Evolutionary conservation across 2,888 invertebrate genomes (phyloP).

Genomic region (Tenthredo scrophulariae): DNA sequence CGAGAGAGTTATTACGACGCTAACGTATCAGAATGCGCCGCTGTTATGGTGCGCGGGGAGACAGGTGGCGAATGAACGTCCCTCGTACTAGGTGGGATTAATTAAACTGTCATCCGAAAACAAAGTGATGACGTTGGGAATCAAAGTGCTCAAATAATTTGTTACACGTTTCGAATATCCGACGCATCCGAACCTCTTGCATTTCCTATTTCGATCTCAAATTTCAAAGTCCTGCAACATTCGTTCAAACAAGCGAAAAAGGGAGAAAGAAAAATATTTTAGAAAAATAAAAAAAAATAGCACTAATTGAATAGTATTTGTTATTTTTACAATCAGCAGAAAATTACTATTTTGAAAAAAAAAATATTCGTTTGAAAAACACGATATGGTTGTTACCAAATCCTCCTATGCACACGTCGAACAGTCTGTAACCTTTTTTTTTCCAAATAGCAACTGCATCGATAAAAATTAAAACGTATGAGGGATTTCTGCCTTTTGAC

Average conservation of each 20-base stretch:
- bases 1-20: slow-evolving; percentile 46
- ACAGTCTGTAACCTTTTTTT: too few relatives aligned
- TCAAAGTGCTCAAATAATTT: slow-evolving; percentile 29
- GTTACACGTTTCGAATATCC: slow-evolving; percentile 26
- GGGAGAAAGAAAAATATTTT: background rate
- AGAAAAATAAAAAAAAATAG: too few relatives aligned
- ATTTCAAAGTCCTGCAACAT: background rate
- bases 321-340: background rate
- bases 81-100: slow-evolving; percentile 56
- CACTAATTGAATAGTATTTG: background rate
- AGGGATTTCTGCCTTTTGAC: background rate
- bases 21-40: slow-evolving; percentile 23
- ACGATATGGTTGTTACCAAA: too few relatives aligned
- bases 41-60: background rate
- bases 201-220: background rate
- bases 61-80: slow-evolving; percentile 47
- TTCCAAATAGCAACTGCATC: background rate
- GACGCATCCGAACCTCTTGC: background rate
- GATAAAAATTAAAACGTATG: background rate
- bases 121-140: slow-evolving; percentile 54
- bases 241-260: background rate
- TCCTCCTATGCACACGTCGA: too few relatives aligned
- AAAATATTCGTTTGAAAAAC: background rate
- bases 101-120: slow-evolving; percentile 64
- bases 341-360: background rate